Evolutionary conservation across 92 coral and sea anemone species (phyloP).

Genomic region (Actinostola sp.): DNA sequence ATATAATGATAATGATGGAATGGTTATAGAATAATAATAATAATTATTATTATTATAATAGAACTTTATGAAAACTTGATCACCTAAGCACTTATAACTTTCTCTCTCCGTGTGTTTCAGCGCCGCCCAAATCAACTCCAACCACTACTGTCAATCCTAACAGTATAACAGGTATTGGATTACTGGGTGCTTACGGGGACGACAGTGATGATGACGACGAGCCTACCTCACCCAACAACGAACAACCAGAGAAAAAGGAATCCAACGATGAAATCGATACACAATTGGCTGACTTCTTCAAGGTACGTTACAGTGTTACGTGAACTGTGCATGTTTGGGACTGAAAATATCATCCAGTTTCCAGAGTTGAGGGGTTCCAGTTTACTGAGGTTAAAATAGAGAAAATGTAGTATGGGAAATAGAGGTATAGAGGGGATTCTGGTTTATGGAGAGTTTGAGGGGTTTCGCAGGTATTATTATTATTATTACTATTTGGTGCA

Average conservation of each 20-base stretch:
- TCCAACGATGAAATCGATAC: slow-evolving; percentile 74
- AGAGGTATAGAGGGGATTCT: too few species aligned
- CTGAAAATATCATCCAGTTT: too few species aligned
- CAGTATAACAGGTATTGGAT: slow-evolving; percentile 86
- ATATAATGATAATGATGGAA: too few species aligned
- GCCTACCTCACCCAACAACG: background rate
- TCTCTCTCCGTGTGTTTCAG: slow-evolving; percentile 11
- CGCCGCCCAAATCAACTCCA: slow-evolving; percentile 36
- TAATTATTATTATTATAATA: too few species aligned
- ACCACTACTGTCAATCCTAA: slow-evolving; percentile 75
- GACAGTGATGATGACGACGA: slow-evolving; percentile 87
- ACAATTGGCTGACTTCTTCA: slow-evolving; percentile 87
- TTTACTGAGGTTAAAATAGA: too few species aligned
- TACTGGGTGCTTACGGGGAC: slow-evolving; percentile 89
- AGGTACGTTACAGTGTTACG: slow-evolving; percentile 39
- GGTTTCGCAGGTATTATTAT: too few species aligned
- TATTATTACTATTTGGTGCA: too few species aligned
- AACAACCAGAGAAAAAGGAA: background rate
- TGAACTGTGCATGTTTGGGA: background rate
- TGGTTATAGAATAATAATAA: too few species aligned
- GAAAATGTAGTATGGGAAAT: too few species aligned
- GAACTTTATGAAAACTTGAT: too few species aligned
- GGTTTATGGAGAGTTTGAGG: too few species aligned
- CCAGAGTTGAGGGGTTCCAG: background rate
- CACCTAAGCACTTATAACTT: too few species aligned